Percentiles rank a stretch among this genome's conserved stretches.
Conservation (phyloP, 2,888 invertebrate genomes). For the Lepas anatifera region DNA sequence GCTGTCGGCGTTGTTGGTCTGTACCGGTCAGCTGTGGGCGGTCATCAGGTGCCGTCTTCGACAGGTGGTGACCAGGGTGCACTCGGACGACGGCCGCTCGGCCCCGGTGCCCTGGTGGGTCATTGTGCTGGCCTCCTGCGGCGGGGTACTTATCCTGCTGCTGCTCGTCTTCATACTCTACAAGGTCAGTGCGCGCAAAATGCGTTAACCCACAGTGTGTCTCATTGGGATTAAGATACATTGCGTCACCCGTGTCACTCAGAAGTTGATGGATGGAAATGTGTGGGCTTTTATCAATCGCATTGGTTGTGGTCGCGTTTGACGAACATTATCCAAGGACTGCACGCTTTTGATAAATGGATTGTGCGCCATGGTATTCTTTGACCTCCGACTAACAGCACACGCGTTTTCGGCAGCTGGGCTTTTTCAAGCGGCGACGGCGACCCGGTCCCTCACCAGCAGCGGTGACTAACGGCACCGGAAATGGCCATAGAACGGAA, state of each 20-base stretch:
- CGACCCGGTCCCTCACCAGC: not conserved
- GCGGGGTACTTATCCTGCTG: slow-evolving; percentile 64
- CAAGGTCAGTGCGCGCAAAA: slow-evolving; percentile 47
- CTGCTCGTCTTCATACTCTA: slow-evolving; percentile 64
- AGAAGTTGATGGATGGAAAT: no score
- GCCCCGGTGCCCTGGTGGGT: slow-evolving; percentile 72
- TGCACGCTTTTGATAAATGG: not conserved
- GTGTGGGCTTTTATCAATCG: no score
- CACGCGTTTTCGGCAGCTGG: no score
- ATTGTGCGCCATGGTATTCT: not conserved
- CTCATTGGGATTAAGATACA: not conserved
- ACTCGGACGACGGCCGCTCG: slow-evolving; percentile 40
- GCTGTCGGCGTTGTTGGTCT: no score
- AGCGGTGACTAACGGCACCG: not conserved
- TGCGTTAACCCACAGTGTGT: not conserved
- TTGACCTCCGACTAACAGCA: no score
- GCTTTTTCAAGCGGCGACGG: not conserved
- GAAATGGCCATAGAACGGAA: not conserved
- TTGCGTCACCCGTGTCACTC: no score
- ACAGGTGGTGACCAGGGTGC: slow-evolving; percentile 42
- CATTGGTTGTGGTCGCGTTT: no score
- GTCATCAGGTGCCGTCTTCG: not conserved
- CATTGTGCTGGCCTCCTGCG: slow-evolving; percentile 67
- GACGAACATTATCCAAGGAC: no score
- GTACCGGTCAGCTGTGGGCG: no score